These are phyloP conservation scores for Cheilosia pagana DNA, from an alignment of 2,888 invertebrate species.

Conservation along the genomic window DNA sequence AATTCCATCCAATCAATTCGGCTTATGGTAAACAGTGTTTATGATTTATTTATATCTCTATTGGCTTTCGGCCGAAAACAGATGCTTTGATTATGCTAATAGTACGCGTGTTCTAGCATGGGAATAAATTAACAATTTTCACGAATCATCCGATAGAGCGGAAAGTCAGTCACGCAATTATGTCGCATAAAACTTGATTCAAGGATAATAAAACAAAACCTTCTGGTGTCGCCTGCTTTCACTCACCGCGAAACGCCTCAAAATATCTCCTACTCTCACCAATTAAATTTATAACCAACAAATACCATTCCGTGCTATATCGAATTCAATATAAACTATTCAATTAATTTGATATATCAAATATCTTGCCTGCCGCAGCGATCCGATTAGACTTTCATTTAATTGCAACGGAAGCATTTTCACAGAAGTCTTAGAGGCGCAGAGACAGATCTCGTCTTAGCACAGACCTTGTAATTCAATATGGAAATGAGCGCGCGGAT, in stretches of 20 bases:
- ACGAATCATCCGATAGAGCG: too few species aligned
- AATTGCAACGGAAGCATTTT: slow-evolving; percentile 54
- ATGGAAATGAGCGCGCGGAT: slow-evolving; percentile 20
- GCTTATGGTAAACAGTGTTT: not conserved
- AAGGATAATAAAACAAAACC: too few species aligned
- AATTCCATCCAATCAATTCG: not conserved
- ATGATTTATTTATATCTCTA: not conserved
- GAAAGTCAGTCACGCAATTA: not conserved
- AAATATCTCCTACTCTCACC: too few species aligned
- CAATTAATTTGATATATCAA: slow-evolving; percentile 51
- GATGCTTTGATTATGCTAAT: not conserved
- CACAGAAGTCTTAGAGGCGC: not conserved
- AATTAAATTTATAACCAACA: too few species aligned
- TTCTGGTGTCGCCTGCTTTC: too few species aligned
- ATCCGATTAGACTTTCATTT: slow-evolving; percentile 43
- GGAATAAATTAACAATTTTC: not conserved
- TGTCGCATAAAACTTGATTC: too few species aligned
- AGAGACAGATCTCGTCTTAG: not conserved
- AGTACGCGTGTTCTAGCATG: not conserved
- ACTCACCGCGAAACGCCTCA: too few species aligned
- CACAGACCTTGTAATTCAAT: slow-evolving; percentile 50
- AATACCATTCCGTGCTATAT: slow-evolving; percentile 11
- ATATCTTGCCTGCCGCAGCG: slow-evolving; percentile 16
- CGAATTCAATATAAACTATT: slow-evolving; percentile 42
- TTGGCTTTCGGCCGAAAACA: not conserved